These are phyloP conservation scores for Nothobranchius furzeri DNA, from an alignment of 2,113 vertebrate genomes.

Conservation along the genomic window DNA sequence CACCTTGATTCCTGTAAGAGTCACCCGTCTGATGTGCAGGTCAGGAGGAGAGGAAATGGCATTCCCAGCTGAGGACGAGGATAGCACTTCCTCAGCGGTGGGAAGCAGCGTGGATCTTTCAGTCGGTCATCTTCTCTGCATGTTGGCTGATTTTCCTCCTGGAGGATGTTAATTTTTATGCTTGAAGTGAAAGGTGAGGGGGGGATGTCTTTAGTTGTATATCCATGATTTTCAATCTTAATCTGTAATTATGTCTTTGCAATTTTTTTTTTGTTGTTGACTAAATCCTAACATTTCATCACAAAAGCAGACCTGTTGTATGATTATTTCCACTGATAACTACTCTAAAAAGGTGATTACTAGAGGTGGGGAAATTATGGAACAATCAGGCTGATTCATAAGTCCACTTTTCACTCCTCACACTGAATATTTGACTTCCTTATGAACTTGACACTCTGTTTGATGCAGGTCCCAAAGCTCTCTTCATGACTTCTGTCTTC, in stretches of 20 bases:
- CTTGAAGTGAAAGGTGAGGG: slow-evolving; percentile 11
- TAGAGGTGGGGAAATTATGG: neutral
- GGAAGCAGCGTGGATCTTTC: slow-evolving; percentile 63
- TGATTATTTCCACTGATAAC: too few relatives aligned
- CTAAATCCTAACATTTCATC: slow-evolving; percentile 1
- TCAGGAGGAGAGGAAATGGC: slow-evolving; percentile 82
- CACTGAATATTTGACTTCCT: slow-evolving; percentile 64
- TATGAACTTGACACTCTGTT: slow-evolving; percentile 64
- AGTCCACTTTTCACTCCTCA: slow-evolving; percentile 58
- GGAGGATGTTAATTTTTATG: slow-evolving; percentile 44
- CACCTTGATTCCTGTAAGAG: slow-evolving; percentile 82
- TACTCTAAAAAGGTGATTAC: too few relatives aligned
- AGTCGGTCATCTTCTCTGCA: slow-evolving; percentile 49
- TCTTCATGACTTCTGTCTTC: slow-evolving; percentile 25
- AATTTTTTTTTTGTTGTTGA: slow-evolving; percentile 18
- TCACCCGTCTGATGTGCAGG: slow-evolving; percentile 75
- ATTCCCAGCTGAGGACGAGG: slow-evolving; percentile 80
- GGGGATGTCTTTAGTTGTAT: neutral
- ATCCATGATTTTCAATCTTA: slow-evolving; percentile 2
- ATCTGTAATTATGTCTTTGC: slow-evolving; percentile 1
- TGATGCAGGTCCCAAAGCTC: slow-evolving; percentile 27
- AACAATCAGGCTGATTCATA: slow-evolving; percentile 47
- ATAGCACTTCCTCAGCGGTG: slow-evolving; percentile 46
- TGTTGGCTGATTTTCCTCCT: slow-evolving; percentile 54
- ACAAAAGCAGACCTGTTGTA: too few relatives aligned